Evolutionary conservation across 2,888 invertebrate genomes (phyloP), one percentile per base, ranked within the genome.

Genomic region (Eupithecia dodoneata): DNA sequence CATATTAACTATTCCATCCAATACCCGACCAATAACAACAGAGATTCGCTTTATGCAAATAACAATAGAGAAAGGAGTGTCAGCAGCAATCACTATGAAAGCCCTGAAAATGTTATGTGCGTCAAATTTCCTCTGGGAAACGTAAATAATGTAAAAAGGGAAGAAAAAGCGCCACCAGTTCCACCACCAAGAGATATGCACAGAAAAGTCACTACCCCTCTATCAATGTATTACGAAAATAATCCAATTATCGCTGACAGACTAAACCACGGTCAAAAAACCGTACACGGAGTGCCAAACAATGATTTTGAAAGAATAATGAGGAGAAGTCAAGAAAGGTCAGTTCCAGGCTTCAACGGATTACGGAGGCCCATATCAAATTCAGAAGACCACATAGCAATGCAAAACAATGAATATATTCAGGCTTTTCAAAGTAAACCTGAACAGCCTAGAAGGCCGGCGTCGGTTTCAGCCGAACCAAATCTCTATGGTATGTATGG

Each of bases 181-280:
- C 98, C 98, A 47, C 98, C 98, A 0, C 97, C 98, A n/a, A 94
- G 97, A 83, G 97, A 97, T 90, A 97, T 97, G 81, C 95, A 96
- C 84, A 95, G 96, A 78, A 95, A 96, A 89, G 93, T 96, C 18
- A 90, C 95, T 41, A 95, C 95, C 52, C 94, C 94, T 79, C 81
- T 95, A 82, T 95, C 95, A 44, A 95, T 95, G 93, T 93, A 93
- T 85, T 94, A 95, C 85, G 95, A 95, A 84, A 93, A 92, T 83
- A 93, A 91, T 76, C 85, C 91, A 2, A 83, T 89, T 76, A 84
- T 91, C 78, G 84, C 89, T 71, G 93, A 94, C 80, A 91, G 91
- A 85, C 86, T 88, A 75, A 87, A 80, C 72, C 88, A 85, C 77
- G 88, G 88, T 76, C 88, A 91, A 80, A 90, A 88, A 82, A 81